Conservation (phyloP, 2,888 invertebrate genomes). For the Periphyllus acericola region DNA sequence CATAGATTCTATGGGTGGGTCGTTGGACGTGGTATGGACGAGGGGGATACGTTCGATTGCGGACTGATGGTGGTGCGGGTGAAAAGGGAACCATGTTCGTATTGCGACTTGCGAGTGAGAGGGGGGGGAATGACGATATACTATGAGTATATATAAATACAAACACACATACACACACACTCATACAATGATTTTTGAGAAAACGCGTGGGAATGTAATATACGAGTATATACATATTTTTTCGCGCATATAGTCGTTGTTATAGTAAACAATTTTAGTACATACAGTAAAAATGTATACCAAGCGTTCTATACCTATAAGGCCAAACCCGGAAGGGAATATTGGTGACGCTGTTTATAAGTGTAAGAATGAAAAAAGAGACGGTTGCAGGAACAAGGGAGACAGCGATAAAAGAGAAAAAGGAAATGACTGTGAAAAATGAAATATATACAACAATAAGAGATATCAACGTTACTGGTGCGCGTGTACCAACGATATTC, state of each 20-base stretch:
- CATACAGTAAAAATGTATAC: not conserved
- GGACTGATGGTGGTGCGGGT: not conserved
- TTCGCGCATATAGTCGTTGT: not conserved
- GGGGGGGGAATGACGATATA: not conserved
- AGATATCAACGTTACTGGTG: not conserved
- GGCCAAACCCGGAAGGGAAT: conserved; percentile 12
- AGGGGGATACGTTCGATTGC: conserved; percentile 23
- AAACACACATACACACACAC: not conserved
- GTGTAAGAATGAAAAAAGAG: conserved; percentile 16
- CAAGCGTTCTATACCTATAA: not conserved
- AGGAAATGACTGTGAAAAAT: conserved; percentile 26
- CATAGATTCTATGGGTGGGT: conserved; percentile 1
- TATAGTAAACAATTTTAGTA: conserved; percentile 12
- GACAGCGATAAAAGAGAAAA: conserved; percentile 35
- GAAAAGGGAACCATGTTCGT: conserved; percentile 19
- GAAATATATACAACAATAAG: conserved; percentile 28
- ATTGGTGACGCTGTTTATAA: conserved; percentile 6
- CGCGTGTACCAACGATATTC: not conserved
- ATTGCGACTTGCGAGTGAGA: not conserved
- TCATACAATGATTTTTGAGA: conserved; percentile 6
- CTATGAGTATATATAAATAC: not conserved
- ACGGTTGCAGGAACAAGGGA: not conserved
- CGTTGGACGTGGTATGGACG: not conserved
- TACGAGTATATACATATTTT: not conserved
- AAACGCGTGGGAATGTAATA: not conserved